Percentiles rank a stretch among this genome's conserved stretches.
Evolutionary conservation across 2,797 vertebrate species (phyloP).

Genomic region (Dromococcyx pavoninus): DNA sequence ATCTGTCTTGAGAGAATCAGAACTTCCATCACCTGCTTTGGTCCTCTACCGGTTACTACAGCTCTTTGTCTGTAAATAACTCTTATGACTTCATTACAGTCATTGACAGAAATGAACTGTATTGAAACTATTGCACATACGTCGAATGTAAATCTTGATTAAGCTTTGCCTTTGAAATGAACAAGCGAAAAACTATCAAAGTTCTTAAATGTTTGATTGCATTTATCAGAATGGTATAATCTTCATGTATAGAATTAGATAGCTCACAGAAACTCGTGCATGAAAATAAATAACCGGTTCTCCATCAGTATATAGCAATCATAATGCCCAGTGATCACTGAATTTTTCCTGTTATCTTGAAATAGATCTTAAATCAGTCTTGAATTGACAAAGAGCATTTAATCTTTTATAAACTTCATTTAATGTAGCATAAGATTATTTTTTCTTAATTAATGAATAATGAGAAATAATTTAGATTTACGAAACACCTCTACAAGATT

Average conservation of each 20-base stretch:
- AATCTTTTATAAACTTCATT: neutral
- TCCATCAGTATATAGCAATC: neutral
- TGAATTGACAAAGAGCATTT: neutral
- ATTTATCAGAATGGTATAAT: neutral
- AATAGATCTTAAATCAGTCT: neutral
- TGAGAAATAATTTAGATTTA: neutral
- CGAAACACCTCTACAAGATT: neutral
- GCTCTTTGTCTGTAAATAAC: neutral
- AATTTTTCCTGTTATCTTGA: neutral
- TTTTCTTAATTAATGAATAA: neutral
- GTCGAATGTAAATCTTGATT: neutral
- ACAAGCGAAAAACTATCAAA: neutral
- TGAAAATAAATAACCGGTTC: neutral
- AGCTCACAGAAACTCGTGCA: neutral
- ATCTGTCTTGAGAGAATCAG: neutral
- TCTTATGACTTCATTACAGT: neutral
- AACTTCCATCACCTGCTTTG: neutral
- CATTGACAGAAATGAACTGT: neutral
- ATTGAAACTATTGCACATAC: neutral
- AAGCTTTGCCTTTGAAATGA: neutral
- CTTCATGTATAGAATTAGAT: neutral
- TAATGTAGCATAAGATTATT: neutral
- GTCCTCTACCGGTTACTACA: neutral
- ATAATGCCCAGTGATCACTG: neutral
- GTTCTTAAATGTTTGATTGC: neutral